Percentiles rank a stretch among this genome's conserved stretches.
Conservation (phyloP, 2,113 vertebrate genomes). For the Tyrannus savana region DNA sequence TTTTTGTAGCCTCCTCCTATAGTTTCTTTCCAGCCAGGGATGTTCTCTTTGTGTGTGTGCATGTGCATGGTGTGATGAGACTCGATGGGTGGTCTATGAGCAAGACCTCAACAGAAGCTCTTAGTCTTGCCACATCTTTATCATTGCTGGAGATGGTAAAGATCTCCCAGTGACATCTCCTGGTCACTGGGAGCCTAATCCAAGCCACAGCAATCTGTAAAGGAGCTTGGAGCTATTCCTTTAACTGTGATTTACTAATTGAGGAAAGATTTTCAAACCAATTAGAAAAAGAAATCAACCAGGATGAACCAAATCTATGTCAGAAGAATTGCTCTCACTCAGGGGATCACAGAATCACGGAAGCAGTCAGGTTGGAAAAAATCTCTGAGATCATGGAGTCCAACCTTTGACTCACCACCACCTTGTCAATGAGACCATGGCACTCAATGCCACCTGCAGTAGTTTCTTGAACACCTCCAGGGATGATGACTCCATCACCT, state of each 20-base stretch:
- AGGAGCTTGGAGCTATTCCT: not conserved
- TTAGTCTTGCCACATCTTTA: not conserved
- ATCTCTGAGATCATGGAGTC: not conserved
- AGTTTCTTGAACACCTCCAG: not conserved
- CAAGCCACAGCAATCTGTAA: not conserved
- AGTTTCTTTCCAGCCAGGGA: not conserved
- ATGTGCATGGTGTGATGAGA: not conserved
- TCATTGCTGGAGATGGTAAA: not conserved
- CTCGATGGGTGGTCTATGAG: not conserved
- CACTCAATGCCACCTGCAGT: not conserved
- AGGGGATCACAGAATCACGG: not conserved
- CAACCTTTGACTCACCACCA: not conserved
- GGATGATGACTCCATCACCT: not conserved
- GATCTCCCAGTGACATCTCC: too few relatives aligned
- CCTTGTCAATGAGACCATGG: accelerated
- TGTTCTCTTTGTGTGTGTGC: not conserved
- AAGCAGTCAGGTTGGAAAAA: not conserved
- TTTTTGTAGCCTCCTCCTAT: not conserved
- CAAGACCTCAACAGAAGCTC: not conserved
- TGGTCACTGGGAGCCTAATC: not conserved
- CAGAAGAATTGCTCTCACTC: not conserved
- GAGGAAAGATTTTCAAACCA: not conserved
- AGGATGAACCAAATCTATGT: not conserved
- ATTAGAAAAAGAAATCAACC: not conserved
- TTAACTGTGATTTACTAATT: not conserved